Base-by-base conservation (phyloP, 1,140 invertebrate genomes). In the Zaprionus taronus region DNA sequence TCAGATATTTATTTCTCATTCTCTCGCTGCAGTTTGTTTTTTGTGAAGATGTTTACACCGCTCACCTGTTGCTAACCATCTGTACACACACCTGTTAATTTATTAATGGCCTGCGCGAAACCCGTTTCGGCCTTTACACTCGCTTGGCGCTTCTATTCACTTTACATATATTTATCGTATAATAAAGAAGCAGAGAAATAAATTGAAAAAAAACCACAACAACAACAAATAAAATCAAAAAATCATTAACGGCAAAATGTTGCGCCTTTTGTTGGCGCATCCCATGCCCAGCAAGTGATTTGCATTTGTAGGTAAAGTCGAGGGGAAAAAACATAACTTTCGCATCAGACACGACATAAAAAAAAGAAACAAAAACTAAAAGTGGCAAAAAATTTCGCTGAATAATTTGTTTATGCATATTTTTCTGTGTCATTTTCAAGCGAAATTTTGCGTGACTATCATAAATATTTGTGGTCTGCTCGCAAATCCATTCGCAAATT, bases 1-100 rank as follows among this genome's bases (percentile, higher is more conserved):
- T 0, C 9, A 34, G 31, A 34, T 11, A 0, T 34, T 34, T 34
- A 11, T 34, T 12, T 24, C 15, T 31, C 49, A 20, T 66, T 47
- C n/a, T 47, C 36, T 15, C 6, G 3, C 15, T 47, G 38, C 38
- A 41, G 14, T 41, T 15, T 41, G 15, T 41, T 41, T 41, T 41
- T 6, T 36, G n/a, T 9, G 38, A 47, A 47, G 15, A n/a, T 15
- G 61, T 49, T 64, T 67, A 34, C 38, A 17, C 26, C 22, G 14
- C 49, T 56, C 22, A 55, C 61, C 47, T 53, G 62, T 66, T 72
- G 17, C 71, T 47, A 60, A 55, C 22, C 44, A 73, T 22, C 63
- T 53, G 65, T 69, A 44, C 15, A 69, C 74, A 84, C 70, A 84
- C 63, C 53, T 83, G 80, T 73, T 85, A 74, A 74, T 77, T 79